Evolutionary conservation across 2,888 invertebrate genomes (phyloP), one percentile per base, ranked within the genome.

Genomic region (Lapara coniferarum): DNA sequence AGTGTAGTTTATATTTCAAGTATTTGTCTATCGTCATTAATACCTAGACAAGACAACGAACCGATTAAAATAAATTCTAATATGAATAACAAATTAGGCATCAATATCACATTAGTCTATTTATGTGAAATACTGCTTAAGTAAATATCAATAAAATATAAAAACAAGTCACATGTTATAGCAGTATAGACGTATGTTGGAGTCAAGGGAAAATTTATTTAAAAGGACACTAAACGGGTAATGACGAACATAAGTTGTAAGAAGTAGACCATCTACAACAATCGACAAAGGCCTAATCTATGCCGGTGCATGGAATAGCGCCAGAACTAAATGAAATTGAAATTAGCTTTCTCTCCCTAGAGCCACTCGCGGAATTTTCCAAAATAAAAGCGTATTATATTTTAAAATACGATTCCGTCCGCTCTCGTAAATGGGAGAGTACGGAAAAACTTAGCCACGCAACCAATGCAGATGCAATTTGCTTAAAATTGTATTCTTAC

Each of bases 241-340:
- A 37, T 37, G 4, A 37, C 37, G 8, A 37, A 37, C 30, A 37
- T 37, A 58, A 30, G 12, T 13, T 14, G n/a, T 52, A 10, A 55
- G 14, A 69, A 74, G 71, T 73, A 58, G 66, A 66, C 30, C 12
- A 14, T n/a, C 66, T 72, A 59, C 30, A 56, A 19, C 25, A 58
- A 30, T 68, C 3, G 57, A 55, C 63, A 57, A 13, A 14, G 66
- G n/a, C 14, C 49, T 68, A 76, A 66, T 91, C 92, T 91, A 69
- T 89, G 90, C 72, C 83, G 86, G 86, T 89, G 89, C 91, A 92
- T 93, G 93, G 93, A 93, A 90, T 88, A 86, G 91, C 92, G 92
- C 93, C 92, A 93, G 92, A 91, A 92, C 93, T 93, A 93, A 93
- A 93, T 93, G 92, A 93, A 93, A 93, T 93, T 93, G 93, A 93